Percentiles rank a stretch among this genome's conserved stretches.
Evolutionary conservation across 2,113 vertebrate species (phyloP).

Genomic region (Numida meleagris): DNA sequence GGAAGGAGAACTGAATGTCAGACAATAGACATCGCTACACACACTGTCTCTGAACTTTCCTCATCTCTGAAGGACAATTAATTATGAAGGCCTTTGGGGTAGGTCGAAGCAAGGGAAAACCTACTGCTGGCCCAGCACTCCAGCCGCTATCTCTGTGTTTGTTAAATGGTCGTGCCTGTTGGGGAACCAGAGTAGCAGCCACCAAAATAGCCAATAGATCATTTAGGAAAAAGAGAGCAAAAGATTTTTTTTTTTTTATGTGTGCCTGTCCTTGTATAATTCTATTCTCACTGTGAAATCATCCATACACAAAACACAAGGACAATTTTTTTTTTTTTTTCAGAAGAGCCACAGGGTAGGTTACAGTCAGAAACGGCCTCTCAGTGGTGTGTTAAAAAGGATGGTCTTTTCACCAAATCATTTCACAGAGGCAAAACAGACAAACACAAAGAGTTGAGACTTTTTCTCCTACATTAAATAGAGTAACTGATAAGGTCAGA

Average conservation of each 20-base stretch:
- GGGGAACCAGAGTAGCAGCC: conserved; percentile 75
- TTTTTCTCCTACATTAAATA: conserved; percentile 90
- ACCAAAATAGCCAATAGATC: conserved; percentile 78
- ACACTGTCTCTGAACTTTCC: conserved; percentile 85
- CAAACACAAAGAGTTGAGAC: conserved; percentile 90
- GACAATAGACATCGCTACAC: conserved; percentile 84
- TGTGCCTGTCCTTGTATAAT: conserved; percentile 83
- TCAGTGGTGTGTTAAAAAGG: conserved; percentile 85
- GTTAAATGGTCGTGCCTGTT: conserved; percentile 78
- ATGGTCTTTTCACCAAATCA: conserved; percentile 87
- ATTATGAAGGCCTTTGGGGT: conserved; percentile 88
- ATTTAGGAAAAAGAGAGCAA: conserved; percentile 72
- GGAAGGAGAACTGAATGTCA: conserved; percentile 84
- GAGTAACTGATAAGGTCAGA: conserved; percentile 95
- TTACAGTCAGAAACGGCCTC: conserved; percentile 84
- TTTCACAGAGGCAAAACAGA: conserved; percentile 89
- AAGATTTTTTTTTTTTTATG: conserved; percentile 83
- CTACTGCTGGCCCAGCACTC: conserved; percentile 72
- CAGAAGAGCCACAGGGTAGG: conserved; percentile 85
- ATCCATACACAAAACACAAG: conserved; percentile 86
- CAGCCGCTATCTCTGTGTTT: conserved; percentile 72
- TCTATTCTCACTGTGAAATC: conserved; percentile 86
- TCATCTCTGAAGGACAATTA: conserved; percentile 88
- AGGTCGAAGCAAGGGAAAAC: conserved; percentile 83
- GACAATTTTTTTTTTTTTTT: conserved; percentile 76